These are phyloP conservation scores for Melikaiella ostensackeni DNA, from an alignment of 2,888 invertebrate species.

Conservation along the genomic window DNA sequence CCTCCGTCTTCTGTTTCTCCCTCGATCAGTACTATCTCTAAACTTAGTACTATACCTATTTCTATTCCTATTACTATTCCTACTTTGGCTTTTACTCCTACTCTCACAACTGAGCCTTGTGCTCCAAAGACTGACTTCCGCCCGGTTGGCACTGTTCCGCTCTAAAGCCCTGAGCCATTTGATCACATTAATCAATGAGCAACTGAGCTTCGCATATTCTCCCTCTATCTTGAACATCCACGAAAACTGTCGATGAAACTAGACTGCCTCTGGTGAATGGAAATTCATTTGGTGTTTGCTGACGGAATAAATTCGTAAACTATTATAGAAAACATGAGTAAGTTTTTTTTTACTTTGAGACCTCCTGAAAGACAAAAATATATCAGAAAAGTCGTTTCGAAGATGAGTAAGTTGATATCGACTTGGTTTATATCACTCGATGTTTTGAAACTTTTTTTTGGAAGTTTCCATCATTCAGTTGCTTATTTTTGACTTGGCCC, in stretches of 20 bases:
- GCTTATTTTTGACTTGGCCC: too few relatives aligned
- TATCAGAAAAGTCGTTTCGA: too few relatives aligned
- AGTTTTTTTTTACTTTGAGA: neutral
- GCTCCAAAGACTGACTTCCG: constrained; percentile 24
- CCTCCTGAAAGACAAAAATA: too few relatives aligned
- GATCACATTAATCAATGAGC: constrained; percentile 22
- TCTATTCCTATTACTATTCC: neutral
- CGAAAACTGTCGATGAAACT: neutral
- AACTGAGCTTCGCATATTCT: constrained; percentile 10
- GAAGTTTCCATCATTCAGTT: too few relatives aligned
- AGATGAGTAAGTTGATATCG: too few relatives aligned
- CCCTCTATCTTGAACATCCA: constrained; percentile 2
- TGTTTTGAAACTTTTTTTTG: too few relatives aligned
- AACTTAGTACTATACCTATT: neutral
- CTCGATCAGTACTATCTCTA: constrained; percentile 3
- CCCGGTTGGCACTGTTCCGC: constrained; percentile 37
- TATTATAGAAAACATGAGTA: neutral
- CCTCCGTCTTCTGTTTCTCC: constrained; percentile 19
- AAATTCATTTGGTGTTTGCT: neutral
- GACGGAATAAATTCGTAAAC: too few relatives aligned
- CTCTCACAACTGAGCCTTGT: neutral
- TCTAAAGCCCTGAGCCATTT: constrained; percentile 28
- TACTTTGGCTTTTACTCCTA: neutral
- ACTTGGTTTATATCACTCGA: too few relatives aligned
- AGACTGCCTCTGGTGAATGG: neutral